Evolutionary conservation across 2,888 invertebrate species (phyloP), one percentile per base, ranked within the genome.

Genomic region (Mystacides longicornis): DNA sequence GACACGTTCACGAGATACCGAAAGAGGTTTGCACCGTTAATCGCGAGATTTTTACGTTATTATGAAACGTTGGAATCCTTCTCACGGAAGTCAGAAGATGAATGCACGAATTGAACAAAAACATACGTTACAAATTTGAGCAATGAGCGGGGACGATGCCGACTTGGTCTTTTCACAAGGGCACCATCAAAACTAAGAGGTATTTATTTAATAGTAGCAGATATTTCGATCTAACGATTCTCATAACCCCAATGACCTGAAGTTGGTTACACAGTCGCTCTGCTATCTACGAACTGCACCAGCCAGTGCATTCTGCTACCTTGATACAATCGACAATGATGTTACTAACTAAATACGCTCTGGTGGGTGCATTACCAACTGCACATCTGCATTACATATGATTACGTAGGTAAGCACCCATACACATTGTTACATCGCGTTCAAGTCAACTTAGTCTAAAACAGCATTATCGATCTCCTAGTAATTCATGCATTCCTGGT

Each of bases 311-410:
- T 55, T 54, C 58, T 56, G 56, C 56, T 49, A 54, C 55, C 51
- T 54, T 57, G 61, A 52, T 61, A 60, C 55, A 58, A 60, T 54
- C 58, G 62, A 55, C 56, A 61, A 60, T 57, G 60, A 54, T 54
- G 54, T 54, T 37, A 37, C 37, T 37, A n/a, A 37, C 37, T 37
- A 37, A 37, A 37, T 16, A 37, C 37, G 33, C 42, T 49, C 22
- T 48, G 53, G 37, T 46, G 53, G 53, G 37, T 53, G 37, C 48
- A 52, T 52, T 45, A 45, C 52, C 46, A 27, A 46, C 52, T 19
- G 19, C 19, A 23, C 16, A 37, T 14, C n/a, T n/a, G n/a, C n/a
- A n/a, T n/a, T n/a, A n/a, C n/a, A n/a, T n/a, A n/a, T n/a, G n/a
- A n/a, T n/a, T n/a, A n/a, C n/a, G n/a, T n/a, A n/a, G n/a, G n/a